phyloP scores from a whole-genome alignment of 2,113 vertebrate species.

The Melanocharis versteri region DNA sequence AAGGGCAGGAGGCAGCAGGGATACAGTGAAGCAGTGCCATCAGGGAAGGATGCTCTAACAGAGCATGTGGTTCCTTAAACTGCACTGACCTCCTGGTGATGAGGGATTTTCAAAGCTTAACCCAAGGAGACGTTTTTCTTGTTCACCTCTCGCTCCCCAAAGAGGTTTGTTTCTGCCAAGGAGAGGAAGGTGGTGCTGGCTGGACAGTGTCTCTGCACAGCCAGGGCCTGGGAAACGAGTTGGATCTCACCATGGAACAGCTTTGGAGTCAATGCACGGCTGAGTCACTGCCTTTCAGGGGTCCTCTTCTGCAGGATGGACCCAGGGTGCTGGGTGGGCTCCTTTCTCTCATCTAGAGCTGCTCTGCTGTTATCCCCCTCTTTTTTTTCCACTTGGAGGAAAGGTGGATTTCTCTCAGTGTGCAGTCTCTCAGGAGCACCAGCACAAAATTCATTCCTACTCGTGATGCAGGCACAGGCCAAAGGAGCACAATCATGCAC shows the following conservation, averaged over 20 bases:
- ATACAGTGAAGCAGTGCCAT: neutral
- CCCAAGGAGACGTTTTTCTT: neutral
- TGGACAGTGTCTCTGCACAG: neutral
- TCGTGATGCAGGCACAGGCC: neutral
- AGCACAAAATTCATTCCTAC: neutral
- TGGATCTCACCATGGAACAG: accelerated
- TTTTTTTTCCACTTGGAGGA: neutral
- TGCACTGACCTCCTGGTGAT: neutral
- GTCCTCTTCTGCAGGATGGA: neutral
- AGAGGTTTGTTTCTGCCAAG: neutral
- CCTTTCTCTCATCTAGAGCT: neutral
- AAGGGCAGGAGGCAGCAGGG: neutral
- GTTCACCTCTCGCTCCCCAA: neutral
- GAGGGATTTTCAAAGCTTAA: neutral
- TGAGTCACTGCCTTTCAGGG: neutral
- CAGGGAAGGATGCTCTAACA: neutral
- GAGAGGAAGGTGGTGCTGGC: neutral
- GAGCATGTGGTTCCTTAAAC: neutral
- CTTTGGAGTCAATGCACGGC: accelerated
- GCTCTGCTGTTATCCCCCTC: neutral
- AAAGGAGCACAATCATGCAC: neutral
- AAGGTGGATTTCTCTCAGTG: neutral
- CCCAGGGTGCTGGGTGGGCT: neutral
- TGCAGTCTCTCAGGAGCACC: neutral
- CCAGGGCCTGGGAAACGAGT: neutral